These are phyloP conservation scores for Tachina lurida DNA, from an alignment of 2,888 invertebrate genomes.

Conservation along the genomic window DNA sequence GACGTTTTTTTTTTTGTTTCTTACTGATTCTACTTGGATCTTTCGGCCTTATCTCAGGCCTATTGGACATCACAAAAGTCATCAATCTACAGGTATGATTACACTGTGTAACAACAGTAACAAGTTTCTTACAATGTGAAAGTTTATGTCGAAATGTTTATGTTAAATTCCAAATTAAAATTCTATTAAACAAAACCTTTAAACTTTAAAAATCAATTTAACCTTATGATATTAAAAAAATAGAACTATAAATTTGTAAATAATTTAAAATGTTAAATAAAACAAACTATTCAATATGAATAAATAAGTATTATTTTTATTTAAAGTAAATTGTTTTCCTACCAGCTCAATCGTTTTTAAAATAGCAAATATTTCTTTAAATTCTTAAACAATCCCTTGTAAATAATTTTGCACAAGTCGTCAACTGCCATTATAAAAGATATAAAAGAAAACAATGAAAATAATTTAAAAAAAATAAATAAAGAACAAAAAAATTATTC, in stretches of 20 bases:
- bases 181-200: no score
- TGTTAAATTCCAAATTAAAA: no score
- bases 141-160: no score
- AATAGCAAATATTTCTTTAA: constrained; percentile 13
- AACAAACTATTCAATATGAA: neutral
- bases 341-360: neutral
- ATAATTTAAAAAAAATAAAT: neutral
- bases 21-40: no score
- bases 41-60: no score
- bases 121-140: no score
- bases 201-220: no score
- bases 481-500: neutral
- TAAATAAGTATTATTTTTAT: no score
- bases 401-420: constrained; percentile 68
- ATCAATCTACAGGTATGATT: no score
- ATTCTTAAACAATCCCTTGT: constrained; percentile 28
- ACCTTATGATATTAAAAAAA: neutral
- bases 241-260: constrained; percentile 40
- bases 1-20: no score
- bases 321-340: neutral
- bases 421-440: constrained; percentile 55
- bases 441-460: constrained; percentile 6
- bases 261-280: constrained; percentile 17
- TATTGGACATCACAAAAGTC: no score
- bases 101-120: no score